phyloP scores from a whole-genome alignment of 1,140 invertebrate species.

The Trichonephila clavata region DNA sequence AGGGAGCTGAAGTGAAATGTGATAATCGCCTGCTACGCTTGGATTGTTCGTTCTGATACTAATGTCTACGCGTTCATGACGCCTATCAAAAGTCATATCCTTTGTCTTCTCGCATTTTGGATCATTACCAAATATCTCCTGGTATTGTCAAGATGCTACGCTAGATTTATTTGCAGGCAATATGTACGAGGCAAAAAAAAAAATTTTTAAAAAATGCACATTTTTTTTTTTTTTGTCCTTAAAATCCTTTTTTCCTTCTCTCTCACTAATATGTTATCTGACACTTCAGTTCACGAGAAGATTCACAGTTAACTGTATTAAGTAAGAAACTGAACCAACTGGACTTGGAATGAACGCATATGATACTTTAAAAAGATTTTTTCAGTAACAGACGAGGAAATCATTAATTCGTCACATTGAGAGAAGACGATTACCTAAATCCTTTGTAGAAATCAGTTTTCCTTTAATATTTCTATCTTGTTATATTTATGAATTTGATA shows the following conservation, averaged over 20 bases:
- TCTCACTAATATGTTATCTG: neutral
- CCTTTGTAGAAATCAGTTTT: too few species aligned
- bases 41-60: slow-evolving; percentile 21
- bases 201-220: too few species aligned
- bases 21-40: slow-evolving; percentile 61
- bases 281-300: neutral
- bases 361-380: too few species aligned
- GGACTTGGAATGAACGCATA: too few species aligned
- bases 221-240: neutral
- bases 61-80: slow-evolving; percentile 24
- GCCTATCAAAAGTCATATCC: slow-evolving; percentile 16
- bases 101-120: slow-evolving; percentile 22
- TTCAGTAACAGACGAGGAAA: too few species aligned
- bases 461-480: too few species aligned
- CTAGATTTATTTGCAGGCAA: slow-evolving; percentile 2
- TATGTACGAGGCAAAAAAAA: neutral
- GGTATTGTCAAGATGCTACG: neutral
- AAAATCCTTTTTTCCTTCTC: neutral
- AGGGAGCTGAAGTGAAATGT: slow-evolving; percentile 56
- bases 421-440: too few species aligned
- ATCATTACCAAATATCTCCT: slow-evolving; percentile 22
- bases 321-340: too few species aligned
- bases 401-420: too few species aligned
- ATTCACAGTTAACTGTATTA: neutral
- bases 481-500: too few species aligned